Conservation (phyloP, 2,888 invertebrate species). For the Rhyacophila evoluta region DNA sequence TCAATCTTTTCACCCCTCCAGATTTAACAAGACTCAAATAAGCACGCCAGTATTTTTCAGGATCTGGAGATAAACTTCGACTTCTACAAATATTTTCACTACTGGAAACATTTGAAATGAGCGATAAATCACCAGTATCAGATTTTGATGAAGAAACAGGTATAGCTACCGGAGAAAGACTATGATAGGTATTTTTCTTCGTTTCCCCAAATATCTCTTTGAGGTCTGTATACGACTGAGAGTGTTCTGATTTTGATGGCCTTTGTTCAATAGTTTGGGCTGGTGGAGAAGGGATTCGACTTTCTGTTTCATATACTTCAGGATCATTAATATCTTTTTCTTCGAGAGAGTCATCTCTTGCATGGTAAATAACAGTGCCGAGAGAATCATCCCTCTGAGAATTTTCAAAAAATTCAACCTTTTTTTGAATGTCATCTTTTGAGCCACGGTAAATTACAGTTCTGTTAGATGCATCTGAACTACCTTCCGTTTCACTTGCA, state of each 20-base stretch:
- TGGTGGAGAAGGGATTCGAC: conserved; percentile 56
- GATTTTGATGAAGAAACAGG: conserved; percentile 28
- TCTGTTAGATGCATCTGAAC: conserved; percentile 78
- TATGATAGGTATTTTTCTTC: conserved; percentile 71
- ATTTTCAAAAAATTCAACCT: conserved; percentile 85
- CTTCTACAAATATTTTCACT: conserved; percentile 77
- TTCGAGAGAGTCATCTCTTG: conserved; percentile 65
- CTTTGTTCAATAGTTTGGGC: conserved; percentile 56
- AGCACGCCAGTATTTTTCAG: conserved; percentile 76
- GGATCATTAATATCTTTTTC: conserved; percentile 64
- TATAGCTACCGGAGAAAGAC: conserved; percentile 64
- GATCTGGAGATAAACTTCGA: conserved; percentile 80
- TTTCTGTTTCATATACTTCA: conserved; percentile 61
- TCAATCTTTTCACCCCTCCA: conserved; percentile 83
- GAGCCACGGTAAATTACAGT: conserved; percentile 75
- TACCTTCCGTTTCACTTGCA: conserved; percentile 77
- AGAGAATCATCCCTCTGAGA: conserved; percentile 70
- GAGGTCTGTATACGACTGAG: conserved; percentile 80
- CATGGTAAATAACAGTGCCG: conserved; percentile 67
- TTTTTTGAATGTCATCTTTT: conserved; percentile 76
- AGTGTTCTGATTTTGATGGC: conserved; percentile 64
- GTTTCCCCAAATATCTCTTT: conserved; percentile 87
- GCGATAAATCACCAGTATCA: conserved; percentile 31
- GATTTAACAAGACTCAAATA: conserved; percentile 79
- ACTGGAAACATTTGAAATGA: conserved; percentile 68